Evolutionary conservation across 2,888 invertebrate species (phyloP).

Genomic region (Drosophila pegasa): DNA sequence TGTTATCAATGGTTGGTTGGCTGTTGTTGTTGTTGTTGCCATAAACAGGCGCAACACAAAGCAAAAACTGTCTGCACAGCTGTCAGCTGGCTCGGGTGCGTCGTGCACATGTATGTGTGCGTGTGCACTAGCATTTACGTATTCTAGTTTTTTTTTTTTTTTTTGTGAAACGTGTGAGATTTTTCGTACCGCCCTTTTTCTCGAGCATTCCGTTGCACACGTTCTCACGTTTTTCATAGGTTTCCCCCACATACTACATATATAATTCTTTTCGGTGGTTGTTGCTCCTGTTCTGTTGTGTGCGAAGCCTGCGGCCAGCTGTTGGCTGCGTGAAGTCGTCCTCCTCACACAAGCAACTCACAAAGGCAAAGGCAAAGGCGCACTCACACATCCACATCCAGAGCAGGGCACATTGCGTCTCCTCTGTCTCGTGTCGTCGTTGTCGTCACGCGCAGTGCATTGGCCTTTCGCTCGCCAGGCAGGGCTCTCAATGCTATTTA

Average conservation of each 20-base stretch:
- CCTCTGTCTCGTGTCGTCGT: conserved; percentile 49
- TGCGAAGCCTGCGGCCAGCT: conserved; percentile 65
- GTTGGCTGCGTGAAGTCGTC: conserved; percentile 54
- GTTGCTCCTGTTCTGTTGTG: conserved; percentile 56
- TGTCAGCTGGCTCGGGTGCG: conserved; percentile 67
- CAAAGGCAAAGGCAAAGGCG: no score
- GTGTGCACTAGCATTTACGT: conserved; percentile 23
- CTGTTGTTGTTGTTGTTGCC: conserved; percentile 24
- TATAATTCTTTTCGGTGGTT: conserved; percentile 60
- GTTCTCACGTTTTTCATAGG: conserved; percentile 59
- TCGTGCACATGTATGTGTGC: conserved; percentile 18
- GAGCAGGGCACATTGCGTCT: conserved; percentile 23
- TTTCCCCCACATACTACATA: conserved; percentile 24
- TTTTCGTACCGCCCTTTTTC: conserved; percentile 51
- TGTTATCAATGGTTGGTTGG: conserved; percentile 72
- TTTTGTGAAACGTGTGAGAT: conserved; percentile 42
- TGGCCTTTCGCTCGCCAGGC: conserved; percentile 68
- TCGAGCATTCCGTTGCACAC: conserved; percentile 64
- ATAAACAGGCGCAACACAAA: conserved; percentile 59
- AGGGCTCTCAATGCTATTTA: conserved; percentile 75
- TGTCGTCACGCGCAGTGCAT: conserved; percentile 66
- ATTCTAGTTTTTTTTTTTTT: conserved; percentile 23
- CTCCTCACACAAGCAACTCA: conserved; percentile 35
- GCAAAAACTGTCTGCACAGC: conserved; percentile 68
- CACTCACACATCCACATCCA: neutral